Base-by-base conservation (phyloP, 2,888 invertebrate genomes). In the Cabera pusaria region DNA sequence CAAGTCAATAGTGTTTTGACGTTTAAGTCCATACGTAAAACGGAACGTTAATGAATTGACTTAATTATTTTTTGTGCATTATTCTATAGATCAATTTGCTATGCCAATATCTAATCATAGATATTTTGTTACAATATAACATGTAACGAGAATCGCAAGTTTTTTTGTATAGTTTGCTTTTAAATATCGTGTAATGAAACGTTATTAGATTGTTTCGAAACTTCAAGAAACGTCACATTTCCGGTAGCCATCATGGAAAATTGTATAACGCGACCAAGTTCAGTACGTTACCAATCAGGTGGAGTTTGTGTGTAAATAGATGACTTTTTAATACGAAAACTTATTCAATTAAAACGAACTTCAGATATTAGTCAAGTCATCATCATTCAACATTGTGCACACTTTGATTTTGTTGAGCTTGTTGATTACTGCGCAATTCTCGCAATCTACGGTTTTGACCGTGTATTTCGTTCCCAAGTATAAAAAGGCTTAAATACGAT, bases 401-500 rank as follows among this genome's bases (percentile, higher is more conserved):
- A 63, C 56, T 52, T 55, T 54, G 60, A 59, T 61, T 49, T 31
- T 36, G n/a, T 59, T 60, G 59, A 54, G 46, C 43, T 52, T 53
- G 57, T 55, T 49, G 54, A 60, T 44, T 47, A 50, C 70, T 78
- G 70, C 81, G 81, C 72, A 79, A 68, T 78, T 72, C 44, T 56
- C 63, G 56, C 52, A 44, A 61, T 55, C 47, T 60, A 68, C 84
- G 85, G 84, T 76, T 53, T 52, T 59, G 53, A 67, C 86, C 85
- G 85, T 86, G 64, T 69, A 75, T 80, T 83, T 72, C 62, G 47
- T 57, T 58, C 52, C 52, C 44, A 72, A 76, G 84, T 72, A 49
- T 49, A 63, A 54, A 70, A 83, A 80, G 85, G 86, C 87, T 76
- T 73, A 86, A 88, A 36, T 86, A 87, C 86, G 86, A 67, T 64